Base-by-base conservation (phyloP, 2,113 vertebrate species). In the Condylura cristata region DNA sequence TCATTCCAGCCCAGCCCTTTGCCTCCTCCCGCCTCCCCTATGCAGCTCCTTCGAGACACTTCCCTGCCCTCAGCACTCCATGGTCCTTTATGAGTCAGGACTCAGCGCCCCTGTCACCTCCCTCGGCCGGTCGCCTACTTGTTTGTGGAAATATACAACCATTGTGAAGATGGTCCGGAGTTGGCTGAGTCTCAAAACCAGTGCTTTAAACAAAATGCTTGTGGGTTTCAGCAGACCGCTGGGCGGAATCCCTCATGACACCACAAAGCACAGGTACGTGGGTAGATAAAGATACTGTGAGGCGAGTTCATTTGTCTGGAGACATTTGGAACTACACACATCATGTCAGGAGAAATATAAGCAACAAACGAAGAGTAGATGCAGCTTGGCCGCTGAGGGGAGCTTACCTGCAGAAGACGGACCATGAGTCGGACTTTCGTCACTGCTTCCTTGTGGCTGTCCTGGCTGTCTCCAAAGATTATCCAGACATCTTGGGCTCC, bases 331-430 rank as follows among this genome's bases (percentile, higher is more conserved):
- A 34, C 53, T 70, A 34, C 37, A 18, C 37, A 56, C 51, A 17
- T 34, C 41, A 34, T 84, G 84, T 89, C n/a, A 72, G 56, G 56
- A 93, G 48, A 89, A 87, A 90, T 17, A 68, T 1, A 74, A 34
- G 91, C 34, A 68, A 44, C 53, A 93, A 75, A 11, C 53, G 51
- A 68, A 8, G 41, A 71, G 37, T 6, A 71, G 66, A 87, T 56
- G 44, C 75, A 75, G 3, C 2, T 71, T 78, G 39, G 16, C 51
- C 51, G 58, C 61, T 78, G 39, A 58, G 44, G 46, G 32, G 71
- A 92, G 37, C 26, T 48, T 96, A 46, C 61, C 81, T 78, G 81
- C 44, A 86, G 70, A 76, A 92, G 82, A 80, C 10, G 10, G 30
- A 12, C 60, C 61, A 28, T 80, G 60, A 86, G n/a, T 5, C 70